Percentiles rank a stretch among this genome's conserved stretches.
phyloP scores from a whole-genome alignment of 1,140 invertebrate species.

The Odontomachus brunneus region DNA sequence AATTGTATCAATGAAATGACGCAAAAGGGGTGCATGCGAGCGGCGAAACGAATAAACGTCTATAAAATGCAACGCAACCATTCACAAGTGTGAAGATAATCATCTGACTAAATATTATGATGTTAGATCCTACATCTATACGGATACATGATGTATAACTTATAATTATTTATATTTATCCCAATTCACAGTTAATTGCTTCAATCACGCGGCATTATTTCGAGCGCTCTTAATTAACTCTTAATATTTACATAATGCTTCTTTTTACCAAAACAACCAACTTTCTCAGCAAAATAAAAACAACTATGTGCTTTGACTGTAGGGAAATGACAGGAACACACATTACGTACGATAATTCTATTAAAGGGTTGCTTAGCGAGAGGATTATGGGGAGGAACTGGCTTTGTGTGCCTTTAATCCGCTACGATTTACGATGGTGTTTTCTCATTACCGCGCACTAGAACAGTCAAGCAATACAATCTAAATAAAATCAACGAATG shows the following conservation, averaged over 20 bases:
- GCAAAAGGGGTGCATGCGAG: conserved; percentile 49
- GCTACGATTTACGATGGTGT: not conserved
- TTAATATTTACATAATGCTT: conserved; percentile 8
- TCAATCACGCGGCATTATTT: not conserved
- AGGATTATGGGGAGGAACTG: not conserved
- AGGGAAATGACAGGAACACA: conserved; percentile 16
- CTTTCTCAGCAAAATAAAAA: not conserved
- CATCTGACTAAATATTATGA: not conserved
- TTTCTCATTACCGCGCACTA: not conserved
- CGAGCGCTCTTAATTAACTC: not conserved
- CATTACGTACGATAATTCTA: not conserved
- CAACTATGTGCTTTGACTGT: not conserved
- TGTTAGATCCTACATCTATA: not conserved
- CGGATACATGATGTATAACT: too few relatives aligned
- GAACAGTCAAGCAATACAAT: not conserved
- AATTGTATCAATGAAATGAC: conserved; percentile 70
- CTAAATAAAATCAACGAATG: not conserved
- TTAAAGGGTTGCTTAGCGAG: not conserved
- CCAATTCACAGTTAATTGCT: not conserved
- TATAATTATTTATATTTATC: too few relatives aligned
- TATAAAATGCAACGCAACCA: not conserved
- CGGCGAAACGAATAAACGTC: conserved; percentile 22
- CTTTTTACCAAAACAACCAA: not conserved
- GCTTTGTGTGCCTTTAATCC: not conserved
- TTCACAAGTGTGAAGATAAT: not conserved